phyloP scores from a whole-genome alignment of 2,113 vertebrate species.

The Cynocephalus volans region DNA sequence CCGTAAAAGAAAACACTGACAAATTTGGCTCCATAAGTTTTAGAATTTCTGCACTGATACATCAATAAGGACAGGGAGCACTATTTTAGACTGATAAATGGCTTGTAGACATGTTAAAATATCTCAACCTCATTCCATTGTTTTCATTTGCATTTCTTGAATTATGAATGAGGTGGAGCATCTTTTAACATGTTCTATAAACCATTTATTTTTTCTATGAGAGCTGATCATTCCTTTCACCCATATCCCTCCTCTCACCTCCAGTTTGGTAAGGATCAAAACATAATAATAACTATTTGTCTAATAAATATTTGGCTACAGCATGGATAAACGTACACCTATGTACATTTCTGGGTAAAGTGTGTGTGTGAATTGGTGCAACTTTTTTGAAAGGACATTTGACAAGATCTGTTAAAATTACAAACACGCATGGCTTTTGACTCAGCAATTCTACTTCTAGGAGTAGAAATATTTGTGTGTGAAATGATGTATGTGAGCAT shows the following conservation, averaged over 20 bases:
- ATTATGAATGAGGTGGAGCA: background rate
- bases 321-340: background rate
- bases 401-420: background rate
- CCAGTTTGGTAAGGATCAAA: slow-evolving; percentile 17
- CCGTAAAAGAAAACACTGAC: background rate
- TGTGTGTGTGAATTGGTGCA: background rate
- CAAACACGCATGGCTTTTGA: background rate
- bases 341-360: background rate
- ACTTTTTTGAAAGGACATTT: slow-evolving; percentile 18
- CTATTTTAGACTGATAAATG: background rate
- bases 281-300: background rate
- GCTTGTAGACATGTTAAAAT: background rate
- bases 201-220: background rate
- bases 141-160: background rate
- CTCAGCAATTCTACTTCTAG: background rate
- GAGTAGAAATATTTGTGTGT: background rate
- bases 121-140: background rate
- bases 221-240: background rate
- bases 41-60: background rate
- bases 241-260: background rate
- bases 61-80: background rate
- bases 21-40: background rate
- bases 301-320: background rate
- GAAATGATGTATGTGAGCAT: background rate
- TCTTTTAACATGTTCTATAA: background rate